phyloP scores from a whole-genome alignment of 1,140 invertebrate genomes.

The Monomorium pharaonis region DNA sequence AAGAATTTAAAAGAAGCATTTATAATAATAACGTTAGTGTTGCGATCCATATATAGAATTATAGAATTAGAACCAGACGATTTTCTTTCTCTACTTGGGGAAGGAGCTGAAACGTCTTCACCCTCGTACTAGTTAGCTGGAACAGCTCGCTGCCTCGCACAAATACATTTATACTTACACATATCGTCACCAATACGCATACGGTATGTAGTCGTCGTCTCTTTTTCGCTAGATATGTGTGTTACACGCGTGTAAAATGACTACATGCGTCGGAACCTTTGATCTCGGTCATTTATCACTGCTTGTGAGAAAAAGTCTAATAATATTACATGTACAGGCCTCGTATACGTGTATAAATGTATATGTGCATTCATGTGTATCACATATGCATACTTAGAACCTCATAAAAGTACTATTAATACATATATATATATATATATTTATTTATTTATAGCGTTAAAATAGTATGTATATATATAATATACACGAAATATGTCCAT shows the following conservation, averaged over 20 bases:
- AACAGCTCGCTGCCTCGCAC: slow-evolving; percentile 25
- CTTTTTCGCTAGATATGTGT: slow-evolving; percentile 80
- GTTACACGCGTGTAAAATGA: slow-evolving; percentile 85
- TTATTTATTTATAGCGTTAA: no score
- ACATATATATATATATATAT: neutral
- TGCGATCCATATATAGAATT: neutral
- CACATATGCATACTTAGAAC: slow-evolving; percentile 27
- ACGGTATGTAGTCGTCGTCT: slow-evolving; percentile 1
- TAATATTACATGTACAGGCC: slow-evolving; percentile 79
- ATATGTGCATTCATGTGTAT: neutral
- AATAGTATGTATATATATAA: no score
- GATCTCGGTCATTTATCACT: slow-evolving; percentile 84
- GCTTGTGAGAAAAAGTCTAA: slow-evolving; percentile 83
- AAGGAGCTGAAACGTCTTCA: slow-evolving; percentile 39
- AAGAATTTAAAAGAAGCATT: neutral
- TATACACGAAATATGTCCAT: no score
- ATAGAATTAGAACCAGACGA: slow-evolving; percentile 43
- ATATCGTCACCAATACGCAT: slow-evolving; percentile 3
- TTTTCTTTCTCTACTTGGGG: neutral
- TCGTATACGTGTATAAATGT: neutral
- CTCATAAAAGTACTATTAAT: slow-evolving; percentile 29
- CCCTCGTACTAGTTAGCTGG: slow-evolving; percentile 29
- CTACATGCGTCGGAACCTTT: slow-evolving; percentile 81
- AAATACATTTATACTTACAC: slow-evolving; percentile 11
- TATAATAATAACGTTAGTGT: slow-evolving; percentile 19